A percentile compares a stretch with the other conserved stretches of the same genome.
These are phyloP conservation scores for Sebastes diaconus DNA, from an alignment of 2,797 vertebrate species.

Conservation along the genomic window DNA sequence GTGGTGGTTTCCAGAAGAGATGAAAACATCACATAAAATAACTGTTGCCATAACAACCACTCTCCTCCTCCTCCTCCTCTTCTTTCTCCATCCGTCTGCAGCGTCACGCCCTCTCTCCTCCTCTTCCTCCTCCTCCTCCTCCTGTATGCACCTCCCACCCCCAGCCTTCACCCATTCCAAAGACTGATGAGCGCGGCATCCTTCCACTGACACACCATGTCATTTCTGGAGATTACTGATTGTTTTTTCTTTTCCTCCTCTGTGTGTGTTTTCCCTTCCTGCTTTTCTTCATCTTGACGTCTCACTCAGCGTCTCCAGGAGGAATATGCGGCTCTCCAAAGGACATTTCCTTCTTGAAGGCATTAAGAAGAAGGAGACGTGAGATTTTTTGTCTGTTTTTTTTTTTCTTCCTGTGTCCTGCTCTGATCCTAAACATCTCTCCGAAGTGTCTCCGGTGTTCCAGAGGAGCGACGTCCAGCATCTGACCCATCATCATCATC, in stretches of 20 bases:
- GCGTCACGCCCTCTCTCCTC: constrained; percentile 61
- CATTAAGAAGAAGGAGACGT: not conserved
- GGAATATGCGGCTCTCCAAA: not conserved
- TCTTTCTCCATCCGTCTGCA: constrained; percentile 48
- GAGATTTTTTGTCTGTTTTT: not conserved
- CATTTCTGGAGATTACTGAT: constrained; percentile 11
- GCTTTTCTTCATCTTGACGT: not conserved
- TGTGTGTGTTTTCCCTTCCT: not conserved
- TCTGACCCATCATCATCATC: not conserved
- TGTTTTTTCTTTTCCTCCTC: not conserved
- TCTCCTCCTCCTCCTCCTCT: constrained; percentile 27
- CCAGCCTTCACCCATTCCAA: constrained; percentile 41
- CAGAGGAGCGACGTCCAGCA: not conserved
- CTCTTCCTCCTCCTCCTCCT: constrained; percentile 31
- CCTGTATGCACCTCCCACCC: constrained; percentile 26
- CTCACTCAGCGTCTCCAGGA: not conserved
- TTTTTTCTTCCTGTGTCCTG: not conserved
- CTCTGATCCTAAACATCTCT: not conserved
- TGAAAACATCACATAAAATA: constrained; percentile 28
- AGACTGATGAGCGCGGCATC: constrained; percentile 44
- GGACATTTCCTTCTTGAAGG: not conserved
- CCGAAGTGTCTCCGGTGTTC: not conserved
- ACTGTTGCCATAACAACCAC: constrained; percentile 69
- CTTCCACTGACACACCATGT: constrained; percentile 38
- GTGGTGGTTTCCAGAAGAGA: constrained; percentile 32